Conservation (phyloP, 53 echinoderm and acorn worm species). For the Patiria pectinifera region DNA sequence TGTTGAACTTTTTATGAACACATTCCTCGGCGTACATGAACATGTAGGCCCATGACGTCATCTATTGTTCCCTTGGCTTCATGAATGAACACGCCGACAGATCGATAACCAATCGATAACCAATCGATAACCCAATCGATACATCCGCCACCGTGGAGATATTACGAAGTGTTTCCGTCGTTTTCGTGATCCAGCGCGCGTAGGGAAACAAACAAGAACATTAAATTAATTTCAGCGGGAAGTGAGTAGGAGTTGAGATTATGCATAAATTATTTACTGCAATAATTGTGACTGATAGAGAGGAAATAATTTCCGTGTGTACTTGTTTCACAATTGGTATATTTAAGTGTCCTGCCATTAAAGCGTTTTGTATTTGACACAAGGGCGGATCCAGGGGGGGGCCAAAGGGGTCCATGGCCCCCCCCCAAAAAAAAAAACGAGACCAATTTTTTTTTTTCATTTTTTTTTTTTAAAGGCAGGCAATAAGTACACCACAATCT, state of each 20-base stretch:
- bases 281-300: no score
- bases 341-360: no score
- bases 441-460: no score
- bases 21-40: neutral
- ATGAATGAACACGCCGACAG: neutral
- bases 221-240: neutral
- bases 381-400: no score
- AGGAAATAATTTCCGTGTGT: no score
- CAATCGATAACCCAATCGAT: slow-evolving; percentile 6
- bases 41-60: neutral
- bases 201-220: neutral
- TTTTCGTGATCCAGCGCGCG: neutral
- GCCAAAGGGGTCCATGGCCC: no score
- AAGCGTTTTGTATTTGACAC: no score
- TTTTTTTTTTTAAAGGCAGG: no score
- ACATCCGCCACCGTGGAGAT: neutral
- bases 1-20: neutral
- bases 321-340: no score
- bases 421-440: no score
- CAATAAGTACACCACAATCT: no score
- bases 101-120: neutral
- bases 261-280: neutral
- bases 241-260: neutral
- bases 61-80: neutral
- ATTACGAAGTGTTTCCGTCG: neutral